phyloP scores from a whole-genome alignment of 2,113 vertebrate genomes.

The Corvus hawaiiensis region DNA sequence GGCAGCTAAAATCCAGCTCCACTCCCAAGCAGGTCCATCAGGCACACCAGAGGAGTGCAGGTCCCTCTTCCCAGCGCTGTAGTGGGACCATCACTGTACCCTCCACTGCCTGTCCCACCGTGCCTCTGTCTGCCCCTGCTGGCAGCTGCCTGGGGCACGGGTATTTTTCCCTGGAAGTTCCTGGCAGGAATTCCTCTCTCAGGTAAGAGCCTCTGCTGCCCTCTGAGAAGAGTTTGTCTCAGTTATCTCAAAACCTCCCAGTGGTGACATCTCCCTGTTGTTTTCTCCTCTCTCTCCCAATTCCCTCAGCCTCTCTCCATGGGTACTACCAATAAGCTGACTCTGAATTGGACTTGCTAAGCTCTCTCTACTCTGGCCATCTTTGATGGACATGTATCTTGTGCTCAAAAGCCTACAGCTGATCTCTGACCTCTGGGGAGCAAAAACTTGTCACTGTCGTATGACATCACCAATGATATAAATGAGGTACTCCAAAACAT shows the following conservation, averaged over 20 bases:
- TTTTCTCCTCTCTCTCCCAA: not conserved
- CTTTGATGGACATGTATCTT: not conserved
- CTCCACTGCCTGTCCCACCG: accelerated
- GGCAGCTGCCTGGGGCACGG: not conserved
- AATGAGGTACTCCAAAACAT: not conserved
- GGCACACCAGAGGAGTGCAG: not conserved
- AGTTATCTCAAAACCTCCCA: accelerated
- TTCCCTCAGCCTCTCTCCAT: no score
- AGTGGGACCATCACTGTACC: accelerated
- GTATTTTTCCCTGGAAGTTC: not conserved
- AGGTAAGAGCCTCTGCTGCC: not conserved
- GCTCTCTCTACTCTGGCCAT: not conserved
- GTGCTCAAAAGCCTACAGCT: not conserved
- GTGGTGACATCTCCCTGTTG: accelerated
- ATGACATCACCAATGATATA: accelerated
- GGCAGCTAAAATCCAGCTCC: not conserved
- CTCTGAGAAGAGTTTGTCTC: not conserved
- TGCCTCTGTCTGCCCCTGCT: not conserved
- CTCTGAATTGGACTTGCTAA: not conserved
- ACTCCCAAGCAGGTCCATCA: not conserved
- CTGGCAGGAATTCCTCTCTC: not conserved
- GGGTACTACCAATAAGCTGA: no score
- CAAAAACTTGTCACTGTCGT: not conserved
- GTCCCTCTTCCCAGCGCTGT: accelerated
- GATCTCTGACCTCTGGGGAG: not conserved